Conservation (phyloP, 2,888 invertebrate genomes). For the Brenthis hecate region DNA sequence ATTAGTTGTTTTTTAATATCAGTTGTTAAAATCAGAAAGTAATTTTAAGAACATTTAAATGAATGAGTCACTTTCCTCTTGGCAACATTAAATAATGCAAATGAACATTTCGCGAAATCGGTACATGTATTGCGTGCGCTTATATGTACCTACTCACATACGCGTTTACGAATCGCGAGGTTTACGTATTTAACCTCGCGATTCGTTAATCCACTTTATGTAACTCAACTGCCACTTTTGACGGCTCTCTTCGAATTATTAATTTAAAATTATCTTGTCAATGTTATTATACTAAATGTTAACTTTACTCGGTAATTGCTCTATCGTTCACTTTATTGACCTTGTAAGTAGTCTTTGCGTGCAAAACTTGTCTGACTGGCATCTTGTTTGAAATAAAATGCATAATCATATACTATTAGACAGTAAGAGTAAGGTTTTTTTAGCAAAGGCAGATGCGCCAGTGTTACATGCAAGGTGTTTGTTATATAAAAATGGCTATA, state of each 20-base stretch:
- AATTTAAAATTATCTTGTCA: neutral
- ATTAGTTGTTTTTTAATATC: neutral
- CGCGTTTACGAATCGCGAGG: neutral
- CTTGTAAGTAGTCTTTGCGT: conserved; percentile 47
- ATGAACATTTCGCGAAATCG: conserved; percentile 39
- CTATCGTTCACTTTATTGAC: conserved; percentile 41
- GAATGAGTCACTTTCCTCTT: conserved; percentile 39
- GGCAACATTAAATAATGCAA: conserved; percentile 37
- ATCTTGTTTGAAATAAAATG: conserved; percentile 21
- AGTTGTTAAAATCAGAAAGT: conserved; percentile 36
- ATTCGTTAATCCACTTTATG: neutral
- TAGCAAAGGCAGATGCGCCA: conserved; percentile 12
- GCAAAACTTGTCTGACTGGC: conserved; percentile 54
- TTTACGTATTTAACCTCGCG: neutral
- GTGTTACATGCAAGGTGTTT: neutral
- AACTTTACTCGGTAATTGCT: conserved; percentile 13
- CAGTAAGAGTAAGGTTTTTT: neutral
- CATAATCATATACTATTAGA: conserved; percentile 23
- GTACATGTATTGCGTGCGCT: conserved; percentile 25
- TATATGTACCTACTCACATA: conserved; percentile 14
- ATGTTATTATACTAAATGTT: neutral
- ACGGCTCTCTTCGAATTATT: neutral
- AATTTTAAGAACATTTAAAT: conserved; percentile 38
- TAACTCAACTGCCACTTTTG: neutral
- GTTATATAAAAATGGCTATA: neutral